Conservation (phyloP, 2,113 vertebrate species). For the Oryzias celebensis region DNA sequence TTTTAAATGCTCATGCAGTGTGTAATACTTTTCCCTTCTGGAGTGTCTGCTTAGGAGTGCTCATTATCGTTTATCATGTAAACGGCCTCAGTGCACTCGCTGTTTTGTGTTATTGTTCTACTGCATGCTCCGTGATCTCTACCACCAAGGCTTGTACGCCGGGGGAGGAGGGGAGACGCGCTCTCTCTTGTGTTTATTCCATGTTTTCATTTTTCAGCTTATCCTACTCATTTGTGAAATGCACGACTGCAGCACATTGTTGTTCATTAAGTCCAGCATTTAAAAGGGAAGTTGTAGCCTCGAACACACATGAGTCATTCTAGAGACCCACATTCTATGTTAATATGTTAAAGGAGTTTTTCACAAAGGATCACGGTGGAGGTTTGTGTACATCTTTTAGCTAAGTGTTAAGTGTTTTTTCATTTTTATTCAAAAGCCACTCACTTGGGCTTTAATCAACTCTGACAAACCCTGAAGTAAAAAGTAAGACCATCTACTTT, state of each 20-base stretch:
- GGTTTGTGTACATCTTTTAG: constrained; percentile 3
- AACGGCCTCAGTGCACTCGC: constrained; percentile 14
- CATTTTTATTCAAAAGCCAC: constrained; percentile 8
- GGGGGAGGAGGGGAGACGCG: constrained; percentile 1
- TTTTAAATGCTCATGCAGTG: background rate
- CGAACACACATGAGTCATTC: constrained; percentile 7
- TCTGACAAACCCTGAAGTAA: constrained; percentile 29
- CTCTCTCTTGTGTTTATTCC: constrained; percentile 4
- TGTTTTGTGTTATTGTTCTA: constrained; percentile 26
- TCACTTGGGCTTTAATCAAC: constrained; percentile 25
- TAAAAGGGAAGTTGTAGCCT: constrained; percentile 5
- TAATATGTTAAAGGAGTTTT: constrained; percentile 16
- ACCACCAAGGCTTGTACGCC: constrained; percentile 6
- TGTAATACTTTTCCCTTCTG: background rate
- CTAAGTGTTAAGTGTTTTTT: constrained; percentile 1
- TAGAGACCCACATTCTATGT: constrained; percentile 2
- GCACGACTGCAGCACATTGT: constrained; percentile 1
- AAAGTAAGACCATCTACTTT: constrained; percentile 39
- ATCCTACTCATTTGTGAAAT: constrained; percentile 14
- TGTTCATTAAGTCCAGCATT: constrained; percentile 31
- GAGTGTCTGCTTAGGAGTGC: background rate
- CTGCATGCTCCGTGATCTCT: constrained; percentile 12
- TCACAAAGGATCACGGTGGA: constrained; percentile 1
- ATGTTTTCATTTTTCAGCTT: constrained; percentile 11
- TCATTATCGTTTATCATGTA: constrained; percentile 14